phyloP scores from a whole-genome alignment of 2,113 vertebrate genomes.

The Hypanus sabinus region DNA sequence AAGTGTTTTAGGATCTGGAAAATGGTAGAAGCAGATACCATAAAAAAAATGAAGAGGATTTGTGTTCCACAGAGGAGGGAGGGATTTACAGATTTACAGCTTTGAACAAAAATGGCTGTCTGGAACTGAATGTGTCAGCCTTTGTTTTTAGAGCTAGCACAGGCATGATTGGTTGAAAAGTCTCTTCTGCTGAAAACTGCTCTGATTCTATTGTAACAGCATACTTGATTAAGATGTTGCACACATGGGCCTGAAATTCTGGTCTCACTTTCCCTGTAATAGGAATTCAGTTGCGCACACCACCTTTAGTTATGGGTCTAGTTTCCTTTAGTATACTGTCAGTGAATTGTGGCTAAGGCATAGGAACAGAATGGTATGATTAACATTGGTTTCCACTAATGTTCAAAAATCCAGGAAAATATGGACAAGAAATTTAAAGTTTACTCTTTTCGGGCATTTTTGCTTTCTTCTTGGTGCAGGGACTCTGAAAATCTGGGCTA shows the following conservation, averaged over 20 bases:
- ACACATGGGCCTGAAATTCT: background rate
- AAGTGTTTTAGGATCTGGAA: too few species aligned
- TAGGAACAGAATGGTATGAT: background rate
- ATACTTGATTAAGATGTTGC: background rate
- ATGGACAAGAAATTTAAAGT: background rate
- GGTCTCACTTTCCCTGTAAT: background rate
- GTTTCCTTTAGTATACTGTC: background rate
- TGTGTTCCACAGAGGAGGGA: too few species aligned
- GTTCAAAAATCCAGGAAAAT: background rate
- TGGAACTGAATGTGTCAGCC: too few species aligned
- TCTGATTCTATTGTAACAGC: background rate
- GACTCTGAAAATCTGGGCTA: background rate
- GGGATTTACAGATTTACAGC: too few species aligned
- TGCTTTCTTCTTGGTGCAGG: background rate
- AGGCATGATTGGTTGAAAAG: too few species aligned
- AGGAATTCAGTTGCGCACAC: background rate
- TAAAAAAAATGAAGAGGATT: too few species aligned
- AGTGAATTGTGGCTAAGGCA: background rate
- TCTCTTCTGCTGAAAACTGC: too few species aligned
- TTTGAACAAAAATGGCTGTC: too few species aligned
- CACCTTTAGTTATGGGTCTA: background rate
- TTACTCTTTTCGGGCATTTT: background rate
- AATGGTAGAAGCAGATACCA: too few species aligned
- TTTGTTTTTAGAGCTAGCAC: too few species aligned
- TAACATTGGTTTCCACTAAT: background rate